Evolutionary conservation across 2,888 invertebrate species (phyloP).

Genomic region (Laspeyria flexula): DNA sequence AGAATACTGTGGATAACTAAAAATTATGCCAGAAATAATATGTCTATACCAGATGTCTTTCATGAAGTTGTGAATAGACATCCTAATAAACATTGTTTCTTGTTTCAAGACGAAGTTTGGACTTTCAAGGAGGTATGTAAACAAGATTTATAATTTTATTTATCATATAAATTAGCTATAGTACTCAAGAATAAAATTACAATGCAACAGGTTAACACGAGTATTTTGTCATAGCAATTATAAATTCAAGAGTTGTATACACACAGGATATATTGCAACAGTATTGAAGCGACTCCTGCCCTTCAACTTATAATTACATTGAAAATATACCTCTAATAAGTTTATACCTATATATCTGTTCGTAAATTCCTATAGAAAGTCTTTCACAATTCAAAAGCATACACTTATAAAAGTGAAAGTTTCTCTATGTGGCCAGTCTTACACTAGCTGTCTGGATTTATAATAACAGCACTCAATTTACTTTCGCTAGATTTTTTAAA

Average conservation of each 20-base stretch:
- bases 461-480: no score
- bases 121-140: slow-evolving; percentile 91
- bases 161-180: neutral
- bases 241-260: slow-evolving; percentile 26
- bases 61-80: slow-evolving; percentile 90
- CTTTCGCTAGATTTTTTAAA: no score
- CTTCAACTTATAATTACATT: neutral
- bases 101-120: slow-evolving; percentile 94
- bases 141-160: neutral
- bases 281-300: slow-evolving; percentile 15
- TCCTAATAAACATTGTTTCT: slow-evolving; percentile 93
- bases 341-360: neutral
- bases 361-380: slow-evolving; percentile 19
- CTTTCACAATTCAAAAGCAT: slow-evolving; percentile 1
- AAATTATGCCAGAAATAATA: slow-evolving; percentile 88
- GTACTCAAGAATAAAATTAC: neutral
- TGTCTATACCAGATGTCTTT: slow-evolving; percentile 93
- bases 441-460: neutral
- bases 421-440: neutral
- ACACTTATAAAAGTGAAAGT: slow-evolving; percentile 30
- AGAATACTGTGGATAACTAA: slow-evolving; percentile 88
- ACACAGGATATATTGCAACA: slow-evolving; percentile 24
- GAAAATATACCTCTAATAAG: no score
- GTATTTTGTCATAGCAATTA: slow-evolving; percentile 16
- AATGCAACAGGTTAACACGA: slow-evolving; percentile 3